Evolutionary conservation across 2,888 invertebrate genomes (phyloP).

Genomic region (Noctua comes): DNA sequence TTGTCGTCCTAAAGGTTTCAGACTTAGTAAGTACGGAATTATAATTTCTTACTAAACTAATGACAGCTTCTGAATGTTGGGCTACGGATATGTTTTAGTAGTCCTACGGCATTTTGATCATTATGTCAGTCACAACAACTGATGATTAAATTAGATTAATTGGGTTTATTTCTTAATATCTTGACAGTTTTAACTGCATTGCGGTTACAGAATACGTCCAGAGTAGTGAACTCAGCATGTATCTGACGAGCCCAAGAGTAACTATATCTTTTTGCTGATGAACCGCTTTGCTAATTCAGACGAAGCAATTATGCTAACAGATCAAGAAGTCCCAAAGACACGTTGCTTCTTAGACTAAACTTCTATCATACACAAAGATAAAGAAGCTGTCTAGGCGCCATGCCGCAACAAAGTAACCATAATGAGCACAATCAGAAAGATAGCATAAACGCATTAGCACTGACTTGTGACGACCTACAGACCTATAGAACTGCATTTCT

Average conservation of each 20-base stretch:
- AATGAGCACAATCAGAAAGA: conserved; percentile 32
- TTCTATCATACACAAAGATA: conserved; percentile 12
- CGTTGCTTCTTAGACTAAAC: conserved; percentile 26
- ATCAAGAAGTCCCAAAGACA: neutral
- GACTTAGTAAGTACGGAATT: neutral
- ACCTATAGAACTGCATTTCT: conserved; percentile 43
- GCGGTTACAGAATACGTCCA: neutral
- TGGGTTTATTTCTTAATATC: too few relatives aligned
- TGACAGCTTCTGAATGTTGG: neutral
- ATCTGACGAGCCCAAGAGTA: neutral
- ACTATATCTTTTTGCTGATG: neutral
- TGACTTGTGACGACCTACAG: conserved; percentile 39
- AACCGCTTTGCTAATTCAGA: neutral
- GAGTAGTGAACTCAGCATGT: neutral
- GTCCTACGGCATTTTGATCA: neutral
- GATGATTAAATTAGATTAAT: neutral
- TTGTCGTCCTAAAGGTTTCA: neutral
- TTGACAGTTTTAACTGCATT: neutral
- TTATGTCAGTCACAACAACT: neutral
- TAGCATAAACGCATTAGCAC: conserved; percentile 28
- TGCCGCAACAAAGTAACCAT: conserved; percentile 41
- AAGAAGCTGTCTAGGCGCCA: conserved; percentile 25
- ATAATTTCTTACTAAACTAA: neutral
- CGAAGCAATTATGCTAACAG: neutral
- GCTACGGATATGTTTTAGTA: neutral